Evolutionary conservation across 2,888 invertebrate genomes (phyloP).

Genomic region (Polymixis lichenea): DNA sequence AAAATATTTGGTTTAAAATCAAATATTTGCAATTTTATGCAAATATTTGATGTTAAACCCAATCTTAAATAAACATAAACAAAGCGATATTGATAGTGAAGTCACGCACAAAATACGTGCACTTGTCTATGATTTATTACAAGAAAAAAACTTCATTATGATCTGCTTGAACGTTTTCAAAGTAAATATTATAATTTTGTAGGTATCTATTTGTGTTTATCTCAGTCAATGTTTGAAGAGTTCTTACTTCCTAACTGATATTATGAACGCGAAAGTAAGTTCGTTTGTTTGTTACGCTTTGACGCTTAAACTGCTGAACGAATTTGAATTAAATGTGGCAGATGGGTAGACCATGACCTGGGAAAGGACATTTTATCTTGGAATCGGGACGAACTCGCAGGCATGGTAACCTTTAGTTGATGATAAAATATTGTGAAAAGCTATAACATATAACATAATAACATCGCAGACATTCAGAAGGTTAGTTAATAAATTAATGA

Average conservation of each 20-base stretch:
- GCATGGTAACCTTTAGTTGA: too few relatives aligned
- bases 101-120: constrained; percentile 9
- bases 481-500: neutral
- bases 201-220: neutral
- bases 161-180: neutral
- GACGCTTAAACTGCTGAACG: too few relatives aligned
- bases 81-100: constrained; percentile 4
- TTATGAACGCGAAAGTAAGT: too few relatives aligned
- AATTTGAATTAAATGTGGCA: too few relatives aligned
- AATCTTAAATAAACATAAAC: constrained; percentile 5
- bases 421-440: neutral
- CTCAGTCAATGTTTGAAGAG: neutral
- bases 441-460: too few relatives aligned
- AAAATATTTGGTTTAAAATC: too few relatives aligned
- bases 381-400: too few relatives aligned
- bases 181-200: constrained; percentile 6
- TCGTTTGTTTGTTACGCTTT: too few relatives aligned
- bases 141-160: neutral
- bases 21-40: too few relatives aligned
- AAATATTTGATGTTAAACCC: neutral
- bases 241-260: too few relatives aligned
- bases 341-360: too few relatives aligned
- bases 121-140: neutral
- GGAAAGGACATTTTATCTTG: too few relatives aligned
- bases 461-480: neutral